Percentiles rank a stretch among this genome's conserved stretches.
Evolutionary conservation across 2,888 invertebrate species (phyloP).

Genomic region (Pediacus dermestoides): DNA sequence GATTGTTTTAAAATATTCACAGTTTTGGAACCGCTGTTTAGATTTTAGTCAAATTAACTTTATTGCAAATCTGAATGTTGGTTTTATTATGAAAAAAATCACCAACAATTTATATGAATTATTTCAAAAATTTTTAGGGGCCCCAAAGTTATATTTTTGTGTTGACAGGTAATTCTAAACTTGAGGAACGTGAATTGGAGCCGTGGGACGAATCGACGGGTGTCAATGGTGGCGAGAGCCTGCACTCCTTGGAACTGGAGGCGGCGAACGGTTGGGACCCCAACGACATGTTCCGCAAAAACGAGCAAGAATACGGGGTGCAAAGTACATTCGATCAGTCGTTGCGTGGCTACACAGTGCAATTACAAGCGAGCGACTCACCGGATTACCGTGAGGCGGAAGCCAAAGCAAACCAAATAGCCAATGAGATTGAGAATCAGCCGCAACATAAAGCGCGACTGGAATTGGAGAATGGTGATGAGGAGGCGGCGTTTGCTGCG

Average conservation of each 20-base stretch:
- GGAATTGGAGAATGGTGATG: slow-evolving; percentile 88
- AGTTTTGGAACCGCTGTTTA: too few relatives aligned
- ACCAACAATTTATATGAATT: too few relatives aligned
- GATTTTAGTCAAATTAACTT: too few relatives aligned
- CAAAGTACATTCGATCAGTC: slow-evolving; percentile 89
- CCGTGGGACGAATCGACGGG: slow-evolving; percentile 73
- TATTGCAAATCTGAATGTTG: too few relatives aligned
- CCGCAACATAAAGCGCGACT: slow-evolving; percentile 76
- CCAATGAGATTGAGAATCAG: slow-evolving; percentile 86
- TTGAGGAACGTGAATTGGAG: slow-evolving; percentile 79
- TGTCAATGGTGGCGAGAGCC: slow-evolving; percentile 54
- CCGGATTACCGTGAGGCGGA: slow-evolving; percentile 80
- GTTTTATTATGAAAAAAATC: too few relatives aligned
- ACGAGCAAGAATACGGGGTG: slow-evolving; percentile 88
- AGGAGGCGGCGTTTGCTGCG: slow-evolving; percentile 83
- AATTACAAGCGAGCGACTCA: slow-evolving; percentile 79
- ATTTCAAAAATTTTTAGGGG: too few relatives aligned
- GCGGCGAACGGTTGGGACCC: slow-evolving; percentile 94
- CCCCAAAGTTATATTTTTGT: too few relatives aligned
- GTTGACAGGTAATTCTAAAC: slow-evolving; percentile 25
- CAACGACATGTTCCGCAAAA: slow-evolving; percentile 93
- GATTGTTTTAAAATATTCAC: too few relatives aligned
- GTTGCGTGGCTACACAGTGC: slow-evolving; percentile 87
- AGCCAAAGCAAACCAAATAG: slow-evolving; percentile 84
- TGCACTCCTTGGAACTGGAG: slow-evolving; percentile 65